phyloP scores from a whole-genome alignment of 2,797 vertebrate genomes.

The Propithecus deckenii region DNA sequence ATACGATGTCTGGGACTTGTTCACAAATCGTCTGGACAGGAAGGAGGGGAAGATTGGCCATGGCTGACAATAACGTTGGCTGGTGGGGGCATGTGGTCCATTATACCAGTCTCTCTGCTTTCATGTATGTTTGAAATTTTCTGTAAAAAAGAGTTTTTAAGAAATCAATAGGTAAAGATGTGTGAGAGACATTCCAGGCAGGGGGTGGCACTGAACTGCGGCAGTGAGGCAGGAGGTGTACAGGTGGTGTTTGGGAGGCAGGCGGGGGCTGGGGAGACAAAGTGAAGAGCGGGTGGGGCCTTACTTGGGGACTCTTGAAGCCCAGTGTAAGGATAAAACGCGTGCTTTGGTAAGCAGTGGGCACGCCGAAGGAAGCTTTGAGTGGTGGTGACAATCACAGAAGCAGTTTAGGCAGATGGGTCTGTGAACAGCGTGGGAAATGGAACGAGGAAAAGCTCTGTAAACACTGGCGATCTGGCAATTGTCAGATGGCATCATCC shows the following conservation, averaged over 20 bases:
- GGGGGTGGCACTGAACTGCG: neutral
- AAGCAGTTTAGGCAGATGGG: neutral
- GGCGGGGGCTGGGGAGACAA: neutral
- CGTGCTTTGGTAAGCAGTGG: neutral
- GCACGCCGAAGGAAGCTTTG: neutral
- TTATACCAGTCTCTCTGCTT: neutral
- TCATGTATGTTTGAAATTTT: neutral
- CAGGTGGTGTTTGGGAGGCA: neutral
- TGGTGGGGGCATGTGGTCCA: neutral
- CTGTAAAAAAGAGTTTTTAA: neutral
- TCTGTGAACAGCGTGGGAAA: too few species aligned
- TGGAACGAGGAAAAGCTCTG: neutral
- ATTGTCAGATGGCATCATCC: accelerated
- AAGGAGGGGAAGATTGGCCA: neutral
- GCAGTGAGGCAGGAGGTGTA: neutral
- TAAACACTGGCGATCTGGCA: too few species aligned
- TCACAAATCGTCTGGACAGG: neutral
- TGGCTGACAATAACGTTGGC: neutral
- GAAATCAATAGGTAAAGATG: neutral
- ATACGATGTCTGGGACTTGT: neutral
- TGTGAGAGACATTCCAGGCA: neutral
- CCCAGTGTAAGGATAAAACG: neutral
- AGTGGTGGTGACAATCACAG: neutral
- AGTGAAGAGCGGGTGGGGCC: too few species aligned
- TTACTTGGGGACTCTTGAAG: neutral